A percentile compares a stretch with the other conserved stretches of the same genome.
Evolutionary conservation across 2,797 vertebrate species (phyloP).

Genomic region (Clamator glandarius): DNA sequence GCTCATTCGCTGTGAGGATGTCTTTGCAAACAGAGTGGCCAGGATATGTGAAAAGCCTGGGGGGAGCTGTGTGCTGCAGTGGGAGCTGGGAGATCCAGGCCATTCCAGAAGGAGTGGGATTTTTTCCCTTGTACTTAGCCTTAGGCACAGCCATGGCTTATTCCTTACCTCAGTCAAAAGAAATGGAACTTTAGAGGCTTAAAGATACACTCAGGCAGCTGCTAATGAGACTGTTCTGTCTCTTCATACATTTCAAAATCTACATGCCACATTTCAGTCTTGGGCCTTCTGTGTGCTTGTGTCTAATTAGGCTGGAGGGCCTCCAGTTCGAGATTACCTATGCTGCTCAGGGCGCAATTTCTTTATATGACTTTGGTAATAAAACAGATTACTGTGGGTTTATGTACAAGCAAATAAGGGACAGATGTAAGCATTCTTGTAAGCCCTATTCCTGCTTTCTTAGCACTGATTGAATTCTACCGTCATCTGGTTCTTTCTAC

Average conservation of each 20-base stretch:
- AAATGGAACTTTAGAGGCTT: background rate
- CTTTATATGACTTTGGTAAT: slow-evolving; percentile 42
- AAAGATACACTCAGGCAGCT: background rate
- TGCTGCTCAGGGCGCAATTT: slow-evolving; percentile 22
- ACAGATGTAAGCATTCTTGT: slow-evolving; percentile 39
- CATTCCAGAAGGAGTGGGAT: background rate
- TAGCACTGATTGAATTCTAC: background rate
- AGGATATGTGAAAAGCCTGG: background rate
- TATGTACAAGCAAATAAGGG: slow-evolving; percentile 43
- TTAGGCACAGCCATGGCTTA: background rate
- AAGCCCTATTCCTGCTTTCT: background rate
- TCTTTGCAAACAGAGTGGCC: background rate
- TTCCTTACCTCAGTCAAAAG: background rate
- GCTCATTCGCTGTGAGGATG: background rate
- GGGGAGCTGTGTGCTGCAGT: background rate
- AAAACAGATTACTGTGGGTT: background rate
- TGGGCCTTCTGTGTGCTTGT: background rate
- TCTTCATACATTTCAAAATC: slow-evolving; percentile 26
- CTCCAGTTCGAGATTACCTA: slow-evolving; percentile 51
- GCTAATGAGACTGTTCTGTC: slow-evolving; percentile 35
- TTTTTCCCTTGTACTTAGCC: slow-evolving; percentile 15
- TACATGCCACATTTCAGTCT: slow-evolving; percentile 6
- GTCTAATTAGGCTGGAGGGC: slow-evolving; percentile 55
- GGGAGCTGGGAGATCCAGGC: accelerated
- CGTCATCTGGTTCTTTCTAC: background rate